Percentiles rank a stretch among this genome's conserved stretches.
phyloP scores from a whole-genome alignment of 2,888 invertebrate genomes.

The Tetragonula carbonaria region DNA sequence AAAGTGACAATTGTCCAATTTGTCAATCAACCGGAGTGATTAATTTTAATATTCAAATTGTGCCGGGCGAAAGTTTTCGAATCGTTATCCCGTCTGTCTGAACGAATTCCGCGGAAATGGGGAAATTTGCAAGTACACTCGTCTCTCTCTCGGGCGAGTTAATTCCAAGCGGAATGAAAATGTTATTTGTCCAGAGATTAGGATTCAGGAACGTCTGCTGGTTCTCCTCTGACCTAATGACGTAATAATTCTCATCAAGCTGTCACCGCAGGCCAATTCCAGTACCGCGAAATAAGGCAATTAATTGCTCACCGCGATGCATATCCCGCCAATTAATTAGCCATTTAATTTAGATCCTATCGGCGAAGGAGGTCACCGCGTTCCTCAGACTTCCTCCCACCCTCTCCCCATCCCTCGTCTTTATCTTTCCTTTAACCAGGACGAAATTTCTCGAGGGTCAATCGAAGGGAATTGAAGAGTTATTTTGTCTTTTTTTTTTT shows the following conservation, averaged over 20 bases:
- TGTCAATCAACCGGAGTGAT: background rate
- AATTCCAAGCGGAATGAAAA: slow-evolving; percentile 42
- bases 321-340: slow-evolving; percentile 77
- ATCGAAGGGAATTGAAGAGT: slow-evolving; percentile 29
- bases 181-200: slow-evolving; percentile 48
- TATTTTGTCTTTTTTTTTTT: slow-evolving; percentile 19
- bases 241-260: slow-evolving; percentile 65
- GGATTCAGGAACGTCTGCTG: slow-evolving; percentile 41
- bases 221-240: slow-evolving; percentile 56
- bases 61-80: background rate
- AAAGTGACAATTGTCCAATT: background rate
- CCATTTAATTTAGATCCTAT: slow-evolving; percentile 79
- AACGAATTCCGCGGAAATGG: slow-evolving; percentile 5
- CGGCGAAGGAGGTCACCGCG: slow-evolving; percentile 56
- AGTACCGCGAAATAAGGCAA: slow-evolving; percentile 62
- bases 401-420: slow-evolving; percentile 41
- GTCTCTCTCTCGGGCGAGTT: background rate
- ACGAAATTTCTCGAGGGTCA: slow-evolving; percentile 33
- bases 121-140: slow-evolving; percentile 9
- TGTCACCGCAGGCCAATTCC: slow-evolving; percentile 63
- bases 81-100: background rate
- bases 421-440: slow-evolving; percentile 46
- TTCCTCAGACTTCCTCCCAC: slow-evolving; percentile 7
- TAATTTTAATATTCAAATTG: background rate
- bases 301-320: slow-evolving; percentile 67